Percentiles rank a stretch among this genome's conserved stretches.
phyloP scores from a whole-genome alignment of 2,888 invertebrate genomes.

The Scaptomyza parva region DNA sequence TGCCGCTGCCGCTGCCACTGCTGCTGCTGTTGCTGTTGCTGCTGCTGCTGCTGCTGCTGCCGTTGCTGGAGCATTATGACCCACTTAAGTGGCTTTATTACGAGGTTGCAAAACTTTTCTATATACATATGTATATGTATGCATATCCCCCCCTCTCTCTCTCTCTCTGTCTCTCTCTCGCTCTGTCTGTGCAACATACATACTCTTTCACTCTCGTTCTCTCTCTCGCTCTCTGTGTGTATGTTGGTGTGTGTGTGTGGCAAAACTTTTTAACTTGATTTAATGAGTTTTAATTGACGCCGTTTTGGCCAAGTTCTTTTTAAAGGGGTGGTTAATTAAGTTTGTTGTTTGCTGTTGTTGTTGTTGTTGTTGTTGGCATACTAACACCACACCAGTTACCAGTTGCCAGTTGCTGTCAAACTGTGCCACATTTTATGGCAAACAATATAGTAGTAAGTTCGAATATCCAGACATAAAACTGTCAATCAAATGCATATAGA shows the following conservation, averaged over 20 bases:
- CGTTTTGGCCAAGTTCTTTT: conserved; percentile 55
- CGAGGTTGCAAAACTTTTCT: conserved; percentile 77
- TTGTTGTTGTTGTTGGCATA: conserved; percentile 18
- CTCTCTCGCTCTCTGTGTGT: neutral
- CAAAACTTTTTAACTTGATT: conserved; percentile 78
- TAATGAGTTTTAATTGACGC: conserved; percentile 78
- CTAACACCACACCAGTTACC: no score
- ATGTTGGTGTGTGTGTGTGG: conserved; percentile 18
- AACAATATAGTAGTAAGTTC: neutral
- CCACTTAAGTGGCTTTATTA: conserved; percentile 82
- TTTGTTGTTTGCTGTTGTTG: neutral
- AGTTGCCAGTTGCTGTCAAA: conserved; percentile 42
- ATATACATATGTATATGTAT: conserved; percentile 12
- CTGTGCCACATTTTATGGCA: conserved; percentile 34
- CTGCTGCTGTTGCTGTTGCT: conserved; percentile 12
- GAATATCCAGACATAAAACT: conserved; percentile 62
- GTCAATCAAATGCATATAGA: conserved; percentile 58
- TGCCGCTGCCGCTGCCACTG: conserved; percentile 29
- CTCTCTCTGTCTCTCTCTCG: neutral
- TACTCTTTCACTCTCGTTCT: neutral
- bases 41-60: conserved; percentile 9
- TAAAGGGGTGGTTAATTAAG: conserved; percentile 46
- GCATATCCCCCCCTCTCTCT: conserved; percentile 10
- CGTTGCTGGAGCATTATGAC: conserved; percentile 72
- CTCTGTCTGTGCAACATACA: conserved; percentile 11